Base-by-base conservation (phyloP, 2,113 vertebrate species). In the Anolis sagrei region DNA sequence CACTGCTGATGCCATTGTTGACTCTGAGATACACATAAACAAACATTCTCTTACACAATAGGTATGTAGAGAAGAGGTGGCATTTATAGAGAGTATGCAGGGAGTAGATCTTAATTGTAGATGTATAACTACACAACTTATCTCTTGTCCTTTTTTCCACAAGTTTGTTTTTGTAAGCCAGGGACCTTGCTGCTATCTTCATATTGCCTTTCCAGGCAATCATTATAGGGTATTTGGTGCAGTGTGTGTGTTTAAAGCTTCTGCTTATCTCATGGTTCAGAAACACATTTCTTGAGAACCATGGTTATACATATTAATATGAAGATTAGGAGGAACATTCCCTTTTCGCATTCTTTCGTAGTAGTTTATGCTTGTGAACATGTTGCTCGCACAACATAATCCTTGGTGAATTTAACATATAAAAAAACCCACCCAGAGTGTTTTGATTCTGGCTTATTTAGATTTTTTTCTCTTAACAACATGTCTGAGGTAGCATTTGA, bases 381-480 rank as follows among this genome's bases (percentile, higher is more conserved):
- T 69, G 19, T 34, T 80, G 36, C 25, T 68, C 39, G 2, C 14
- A 79, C 58, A 90, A 89, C 69, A 75, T 90, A 58, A 85, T 87
- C 77, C 72, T 79, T 32, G 87, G 81, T 80, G 87, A 76, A 93
- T 80, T 83, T 80, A 87, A 91, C 91, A 90, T 44, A 82, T 54
- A 61, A 39, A 89, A 32, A 61, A 23, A 29, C 27, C 25, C 36
- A 93, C 83, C 83, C 1, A 49, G 86, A 84, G 78, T 84, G 32
- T 88, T 93, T 93, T 62, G 76, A 36, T 91, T 90, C 82, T 74
- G 79, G 58, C 85, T 90, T 82, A 77, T 87, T 89, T 86, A 84
- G 86, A 79, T 87, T 73, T 91, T 69, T 87, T 79, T 73, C 86
- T 70, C 29, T 25, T 34, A 39, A 29, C 77, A 92, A 27, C 27